Evolutionary conservation across 2,113 vertebrate genomes (phyloP).

Genomic region (Melanerpes formicivorus): DNA sequence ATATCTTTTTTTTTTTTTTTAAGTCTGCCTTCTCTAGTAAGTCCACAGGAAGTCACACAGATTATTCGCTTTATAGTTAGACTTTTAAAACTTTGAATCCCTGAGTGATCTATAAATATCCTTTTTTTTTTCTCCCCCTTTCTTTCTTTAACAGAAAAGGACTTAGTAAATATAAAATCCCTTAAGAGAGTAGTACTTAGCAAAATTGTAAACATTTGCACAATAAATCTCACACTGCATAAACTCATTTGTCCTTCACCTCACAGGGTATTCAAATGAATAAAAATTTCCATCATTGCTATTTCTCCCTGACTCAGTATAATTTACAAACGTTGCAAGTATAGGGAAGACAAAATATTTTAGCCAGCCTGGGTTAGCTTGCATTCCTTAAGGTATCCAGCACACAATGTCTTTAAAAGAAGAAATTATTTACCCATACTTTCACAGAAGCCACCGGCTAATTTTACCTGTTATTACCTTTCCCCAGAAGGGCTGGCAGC

Average conservation of each 20-base stretch:
- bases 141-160: background rate
- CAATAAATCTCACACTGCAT: background rate
- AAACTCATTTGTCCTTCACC: background rate
- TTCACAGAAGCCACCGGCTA: background rate
- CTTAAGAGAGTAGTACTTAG: background rate
- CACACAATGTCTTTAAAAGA: background rate
- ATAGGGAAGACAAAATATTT: background rate
- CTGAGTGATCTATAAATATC: background rate
- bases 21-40: background rate
- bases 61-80: background rate
- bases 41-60: background rate
- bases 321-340: background rate
- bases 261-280: background rate
- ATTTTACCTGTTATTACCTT: constrained; percentile 23
- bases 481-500: background rate
- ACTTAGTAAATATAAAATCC: background rate
- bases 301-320: background rate
- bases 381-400: background rate
- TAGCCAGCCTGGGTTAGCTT: background rate
- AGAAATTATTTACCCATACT: background rate
- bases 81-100: background rate
- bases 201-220: background rate
- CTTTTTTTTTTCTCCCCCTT: no score
- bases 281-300: background rate
- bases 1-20: no score